Evolutionary conservation across 2,888 invertebrate species (phyloP), one percentile per base, ranked within the genome.

Genomic region (Myopa testacea): DNA sequence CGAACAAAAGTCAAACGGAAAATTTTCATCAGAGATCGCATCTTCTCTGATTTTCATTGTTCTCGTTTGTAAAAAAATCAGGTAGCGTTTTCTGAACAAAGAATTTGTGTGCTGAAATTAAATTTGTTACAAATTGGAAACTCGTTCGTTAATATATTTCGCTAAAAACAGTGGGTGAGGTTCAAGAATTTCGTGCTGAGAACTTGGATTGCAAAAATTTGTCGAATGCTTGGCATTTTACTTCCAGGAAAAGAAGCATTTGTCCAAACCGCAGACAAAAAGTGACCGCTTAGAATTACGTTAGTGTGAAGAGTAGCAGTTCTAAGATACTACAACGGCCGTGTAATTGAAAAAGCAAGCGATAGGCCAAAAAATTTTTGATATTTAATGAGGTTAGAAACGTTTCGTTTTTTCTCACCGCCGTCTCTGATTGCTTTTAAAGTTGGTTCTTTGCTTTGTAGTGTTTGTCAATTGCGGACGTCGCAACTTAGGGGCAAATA

Each of bases 331-430:
- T 45, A 2, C 19, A 26, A 10, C 38, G 38, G 8, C 1, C 4
- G 65, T 69, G 68, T 26, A 40, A 38, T 55, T 26, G 68, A 75
- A 55, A 55, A 75, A 38, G 34, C 34, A 8, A 19, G 60, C 68
- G 26, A 45, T 75, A 60, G 68, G 40, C 16, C 14, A 55, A 75
- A 26, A 16, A 69, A 38, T 58, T 75, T 65, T 58, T 75, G 75
- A 75, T 67, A 68, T 75, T 75, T 75, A 40, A 60, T 38, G 26
- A 69, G 75, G 75, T 75, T 69, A 69, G 69, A 60, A 75, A 75
- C 60, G 69, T 75, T 75, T 40, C 75, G 14, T 55, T 58, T 73
- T 12, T 73, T 50, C 26, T 68, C 38, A 72, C 14, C 72, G 58
- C 60, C 65, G 74, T 10, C 55, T 45, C 38, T 65, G 63, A 37